phyloP scores from a whole-genome alignment of 2,113 vertebrate species.

The Stigmatopora argus region DNA sequence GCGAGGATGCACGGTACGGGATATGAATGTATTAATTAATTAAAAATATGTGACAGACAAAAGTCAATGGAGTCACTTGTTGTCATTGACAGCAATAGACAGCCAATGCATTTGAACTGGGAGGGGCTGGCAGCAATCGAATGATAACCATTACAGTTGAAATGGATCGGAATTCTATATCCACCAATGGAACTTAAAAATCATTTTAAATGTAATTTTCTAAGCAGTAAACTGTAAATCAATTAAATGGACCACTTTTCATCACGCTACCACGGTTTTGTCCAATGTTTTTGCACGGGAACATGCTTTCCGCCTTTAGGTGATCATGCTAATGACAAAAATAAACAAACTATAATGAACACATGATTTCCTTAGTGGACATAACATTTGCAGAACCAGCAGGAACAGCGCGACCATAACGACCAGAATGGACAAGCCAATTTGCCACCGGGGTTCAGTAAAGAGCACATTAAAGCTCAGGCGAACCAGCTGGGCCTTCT shows the following conservation, averaged over 20 bases:
- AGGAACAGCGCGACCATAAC: conserved; percentile 32
- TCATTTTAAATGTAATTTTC: too few species aligned
- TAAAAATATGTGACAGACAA: too few species aligned
- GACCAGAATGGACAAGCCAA: conserved; percentile 39
- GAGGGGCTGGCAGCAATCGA: too few species aligned
- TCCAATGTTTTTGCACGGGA: background rate
- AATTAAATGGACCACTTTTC: background rate
- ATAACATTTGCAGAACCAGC: conserved; percentile 42
- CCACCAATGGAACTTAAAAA: too few species aligned
- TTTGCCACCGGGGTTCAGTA: conserved; percentile 41
- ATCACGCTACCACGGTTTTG: background rate
- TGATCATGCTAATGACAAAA: conserved; percentile 5
- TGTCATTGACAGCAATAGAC: too few species aligned
- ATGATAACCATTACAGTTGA: too few species aligned
- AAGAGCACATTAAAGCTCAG: conserved; percentile 55
- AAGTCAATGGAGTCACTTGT: too few species aligned
- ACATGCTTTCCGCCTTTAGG: background rate
- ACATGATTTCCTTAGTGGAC: conserved; percentile 11
- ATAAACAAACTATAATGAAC: conserved; percentile 11
- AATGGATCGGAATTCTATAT: too few species aligned
- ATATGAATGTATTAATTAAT: too few species aligned
- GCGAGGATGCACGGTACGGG: too few species aligned
- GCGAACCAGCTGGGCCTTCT: conserved; percentile 27
- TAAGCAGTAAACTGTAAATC: background rate
- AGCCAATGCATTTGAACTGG: too few species aligned